phyloP scores from a whole-genome alignment of 2,888 invertebrate genomes.

The Acanthococcus lagerstroemiae region DNA sequence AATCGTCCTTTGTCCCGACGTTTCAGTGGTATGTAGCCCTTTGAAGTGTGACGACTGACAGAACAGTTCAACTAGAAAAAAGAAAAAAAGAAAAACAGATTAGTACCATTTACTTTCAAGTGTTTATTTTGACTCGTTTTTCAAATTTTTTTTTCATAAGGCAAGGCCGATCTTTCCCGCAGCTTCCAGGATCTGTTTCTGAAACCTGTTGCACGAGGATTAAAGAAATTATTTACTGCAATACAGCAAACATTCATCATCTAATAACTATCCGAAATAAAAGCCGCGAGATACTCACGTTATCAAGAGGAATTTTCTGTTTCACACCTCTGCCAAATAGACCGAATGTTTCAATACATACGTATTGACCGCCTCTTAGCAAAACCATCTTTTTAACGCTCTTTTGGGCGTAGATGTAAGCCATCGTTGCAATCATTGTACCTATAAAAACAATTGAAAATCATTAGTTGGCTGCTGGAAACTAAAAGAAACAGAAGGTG shows the following conservation, averaged over 20 bases:
- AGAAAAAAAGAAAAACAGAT: not conserved
- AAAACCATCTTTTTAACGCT: slow-evolving; percentile 1
- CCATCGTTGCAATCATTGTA: not conserved
- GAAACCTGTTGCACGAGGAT: no score
- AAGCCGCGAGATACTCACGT: not conserved
- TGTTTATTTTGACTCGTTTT: not conserved
- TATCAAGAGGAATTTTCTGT: not conserved
- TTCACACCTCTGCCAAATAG: not conserved
- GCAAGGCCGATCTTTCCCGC: no score
- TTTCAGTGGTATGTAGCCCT: slow-evolving; percentile 21
- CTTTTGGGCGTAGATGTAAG: not conserved
- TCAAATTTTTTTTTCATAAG: no score
- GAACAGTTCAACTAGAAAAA: slow-evolving; percentile 1
- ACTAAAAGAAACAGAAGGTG: no score
- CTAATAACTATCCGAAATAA: no score
- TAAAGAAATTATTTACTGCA: no score
- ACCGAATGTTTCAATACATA: slow-evolving; percentile 20
- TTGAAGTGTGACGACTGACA: not conserved
- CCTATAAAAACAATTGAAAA: not conserved
- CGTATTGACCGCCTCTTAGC: slow-evolving; percentile 6
- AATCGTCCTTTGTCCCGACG: not conserved
- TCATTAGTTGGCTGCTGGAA: not conserved
- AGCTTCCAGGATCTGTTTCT: no score
- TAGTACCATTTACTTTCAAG: not conserved
- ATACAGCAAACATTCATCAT: no score